Conservation (phyloP, 1,140 invertebrate species). For the Triops longicaudatus region DNA sequence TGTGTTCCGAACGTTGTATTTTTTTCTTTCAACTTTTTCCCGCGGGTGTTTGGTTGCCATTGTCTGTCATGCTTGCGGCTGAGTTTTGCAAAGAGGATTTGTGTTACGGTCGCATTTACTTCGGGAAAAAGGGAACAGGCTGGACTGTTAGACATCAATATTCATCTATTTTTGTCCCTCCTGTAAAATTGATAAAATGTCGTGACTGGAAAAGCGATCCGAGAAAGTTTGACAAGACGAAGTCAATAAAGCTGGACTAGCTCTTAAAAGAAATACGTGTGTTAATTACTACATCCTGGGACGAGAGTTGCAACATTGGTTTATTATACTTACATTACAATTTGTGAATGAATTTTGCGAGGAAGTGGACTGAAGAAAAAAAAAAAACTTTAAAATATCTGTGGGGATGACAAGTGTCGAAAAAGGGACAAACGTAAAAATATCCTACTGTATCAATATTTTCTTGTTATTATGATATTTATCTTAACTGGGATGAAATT, state of each 20-base stretch:
- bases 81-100: background rate
- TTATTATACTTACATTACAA: background rate
- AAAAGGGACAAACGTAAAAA: background rate
- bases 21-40: background rate
- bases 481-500: background rate
- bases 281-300: background rate
- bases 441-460: background rate
- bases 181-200: conserved; percentile 12
- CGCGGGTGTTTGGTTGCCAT: conserved; percentile 5
- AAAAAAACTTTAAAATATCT: background rate
- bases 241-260: conserved; percentile 12
- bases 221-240: background rate
- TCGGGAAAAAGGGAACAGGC: background rate
- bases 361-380: background rate
- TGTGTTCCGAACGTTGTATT: background rate
- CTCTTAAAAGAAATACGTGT: background rate
- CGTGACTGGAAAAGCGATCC: background rate
- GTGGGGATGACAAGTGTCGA: background rate
- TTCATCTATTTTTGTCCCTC: background rate
- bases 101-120: conserved; percentile 14
- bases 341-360: conserved; percentile 5
- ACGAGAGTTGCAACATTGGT: background rate
- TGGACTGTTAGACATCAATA: background rate
- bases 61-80: conserved; percentile 5
- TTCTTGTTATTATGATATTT: background rate